Conservation (phyloP, 2,113 vertebrate species). For the Cryptomyrus ogoouensis region DNA sequence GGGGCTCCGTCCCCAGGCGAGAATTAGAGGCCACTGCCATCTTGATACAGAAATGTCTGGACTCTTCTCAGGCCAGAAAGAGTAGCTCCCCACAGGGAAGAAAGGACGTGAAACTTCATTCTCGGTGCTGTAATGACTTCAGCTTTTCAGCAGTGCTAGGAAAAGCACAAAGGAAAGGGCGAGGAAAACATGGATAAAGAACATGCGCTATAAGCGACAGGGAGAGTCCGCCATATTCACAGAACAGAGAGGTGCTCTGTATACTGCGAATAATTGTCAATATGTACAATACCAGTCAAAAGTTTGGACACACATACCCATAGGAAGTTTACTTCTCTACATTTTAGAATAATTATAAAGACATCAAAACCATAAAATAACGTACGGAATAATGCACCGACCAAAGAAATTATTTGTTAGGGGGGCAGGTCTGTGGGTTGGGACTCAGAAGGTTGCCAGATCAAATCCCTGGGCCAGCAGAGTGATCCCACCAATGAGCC, state of each 20-base stretch:
- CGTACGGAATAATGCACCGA: not conserved
- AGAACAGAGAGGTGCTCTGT: not conserved
- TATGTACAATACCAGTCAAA: not conserved
- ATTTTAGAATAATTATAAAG: not conserved
- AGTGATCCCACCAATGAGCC: not conserved
- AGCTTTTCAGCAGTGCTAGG: not conserved
- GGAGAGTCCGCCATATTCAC: not conserved
- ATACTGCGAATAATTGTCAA: not conserved
- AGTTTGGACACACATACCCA: not conserved
- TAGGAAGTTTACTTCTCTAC: not conserved
- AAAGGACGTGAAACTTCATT: not conserved
- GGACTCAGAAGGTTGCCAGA: not conserved
- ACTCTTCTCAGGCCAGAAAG: not conserved
- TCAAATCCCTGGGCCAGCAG: not conserved
- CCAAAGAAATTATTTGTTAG: not conserved
- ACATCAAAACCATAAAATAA: not conserved
- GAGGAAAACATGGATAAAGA: not conserved
- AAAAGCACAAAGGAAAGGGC: not conserved
- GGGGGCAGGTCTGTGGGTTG: not conserved
- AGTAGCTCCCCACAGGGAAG: not conserved
- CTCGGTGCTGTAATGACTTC: not conserved
- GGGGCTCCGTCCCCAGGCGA: not conserved
- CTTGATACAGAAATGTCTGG: not conserved
- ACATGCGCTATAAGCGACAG: not conserved
- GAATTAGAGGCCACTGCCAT: constrained; percentile 10